Percentiles rank a stretch among this genome's conserved stretches.
Evolutionary conservation across 2,797 vertebrate species (phyloP).

Genomic region (Alcedo quadribrachys): DNA sequence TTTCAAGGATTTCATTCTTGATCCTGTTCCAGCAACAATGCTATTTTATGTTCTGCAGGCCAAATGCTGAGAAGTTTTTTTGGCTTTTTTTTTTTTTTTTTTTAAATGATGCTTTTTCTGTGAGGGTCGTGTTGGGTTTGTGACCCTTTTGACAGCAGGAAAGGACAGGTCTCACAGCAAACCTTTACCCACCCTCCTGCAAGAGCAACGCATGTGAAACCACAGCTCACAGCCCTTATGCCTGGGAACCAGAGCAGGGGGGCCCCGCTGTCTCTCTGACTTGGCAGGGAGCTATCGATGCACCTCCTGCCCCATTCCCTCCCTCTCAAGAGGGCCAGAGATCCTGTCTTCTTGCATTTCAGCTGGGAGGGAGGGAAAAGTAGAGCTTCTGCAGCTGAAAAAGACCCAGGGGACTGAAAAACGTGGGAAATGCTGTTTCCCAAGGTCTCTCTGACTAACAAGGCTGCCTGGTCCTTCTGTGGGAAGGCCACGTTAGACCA

Average conservation of each 20-base stretch:
- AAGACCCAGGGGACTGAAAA: not conserved
- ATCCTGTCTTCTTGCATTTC: not conserved
- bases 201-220: not conserved
- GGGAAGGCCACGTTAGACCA: not conserved
- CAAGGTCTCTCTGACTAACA: not conserved
- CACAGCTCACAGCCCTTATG: accelerated
- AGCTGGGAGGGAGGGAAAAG: not conserved
- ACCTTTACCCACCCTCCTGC: not conserved
- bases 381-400: not conserved
- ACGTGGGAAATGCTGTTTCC: not conserved
- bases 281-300: not conserved
- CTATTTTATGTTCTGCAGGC: not conserved
- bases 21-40: not conserved
- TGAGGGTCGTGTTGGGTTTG: not conserved
- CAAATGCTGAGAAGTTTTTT: not conserved
- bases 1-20: constrained; percentile 18
- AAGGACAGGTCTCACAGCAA: not conserved
- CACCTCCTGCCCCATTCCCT: not conserved
- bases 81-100: not conserved
- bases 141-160: not conserved
- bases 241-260: not conserved
- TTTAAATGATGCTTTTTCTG: constrained; percentile 6
- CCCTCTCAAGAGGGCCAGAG: not conserved
- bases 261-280: accelerated
- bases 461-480: not conserved